Conservation (phyloP, 2,113 vertebrate genomes). For the Grammomys dolichurus region DNA sequence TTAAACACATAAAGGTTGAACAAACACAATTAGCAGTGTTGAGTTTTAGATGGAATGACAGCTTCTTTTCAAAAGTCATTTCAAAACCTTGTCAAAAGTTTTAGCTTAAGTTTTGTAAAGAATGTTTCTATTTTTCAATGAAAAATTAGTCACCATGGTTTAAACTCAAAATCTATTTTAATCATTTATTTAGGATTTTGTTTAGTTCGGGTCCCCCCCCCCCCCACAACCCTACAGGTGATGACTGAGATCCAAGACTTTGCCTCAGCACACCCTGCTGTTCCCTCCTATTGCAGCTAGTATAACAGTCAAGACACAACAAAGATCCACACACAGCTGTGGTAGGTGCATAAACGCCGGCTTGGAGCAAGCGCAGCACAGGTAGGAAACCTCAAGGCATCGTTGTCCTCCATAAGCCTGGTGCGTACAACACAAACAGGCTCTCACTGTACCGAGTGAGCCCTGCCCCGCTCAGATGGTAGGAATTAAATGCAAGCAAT, state of each 20-base stretch:
- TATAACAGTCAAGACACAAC: slow-evolving; percentile 26
- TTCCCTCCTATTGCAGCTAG: slow-evolving; percentile 23
- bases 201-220: background rate
- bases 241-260: slow-evolving; percentile 40
- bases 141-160: slow-evolving; percentile 50
- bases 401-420: slow-evolving; percentile 17
- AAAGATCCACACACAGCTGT: background rate
- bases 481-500: slow-evolving; percentile 55
- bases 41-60: background rate
- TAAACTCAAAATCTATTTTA: slow-evolving; percentile 39
- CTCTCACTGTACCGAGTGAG: slow-evolving; percentile 1
- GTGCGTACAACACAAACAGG: slow-evolving; percentile 43
- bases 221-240: background rate
- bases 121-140: slow-evolving; percentile 28
- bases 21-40: background rate
- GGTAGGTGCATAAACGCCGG: background rate
- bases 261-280: slow-evolving; percentile 53
- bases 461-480: slow-evolving; percentile 23
- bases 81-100: slow-evolving; percentile 55
- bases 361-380: slow-evolving; percentile 38
- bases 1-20: background rate
- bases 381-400: background rate
- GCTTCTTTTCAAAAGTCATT: slow-evolving; percentile 57
- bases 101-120: slow-evolving; percentile 41
- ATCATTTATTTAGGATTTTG: background rate